Conservation (phyloP, 2,113 vertebrate species). For the Cinclus cinclus region DNA sequence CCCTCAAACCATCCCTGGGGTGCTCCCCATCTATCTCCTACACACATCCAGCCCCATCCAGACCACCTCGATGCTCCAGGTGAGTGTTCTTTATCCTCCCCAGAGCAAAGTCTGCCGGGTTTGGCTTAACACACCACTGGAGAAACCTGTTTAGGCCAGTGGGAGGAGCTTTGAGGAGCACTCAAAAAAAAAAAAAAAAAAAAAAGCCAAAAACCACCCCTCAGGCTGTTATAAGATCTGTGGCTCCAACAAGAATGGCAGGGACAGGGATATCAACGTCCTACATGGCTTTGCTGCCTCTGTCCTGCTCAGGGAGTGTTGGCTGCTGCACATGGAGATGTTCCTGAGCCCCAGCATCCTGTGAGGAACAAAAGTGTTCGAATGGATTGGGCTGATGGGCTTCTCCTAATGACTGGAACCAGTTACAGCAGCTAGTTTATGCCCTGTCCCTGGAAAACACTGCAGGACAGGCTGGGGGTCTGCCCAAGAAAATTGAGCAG, state of each 20-base stretch:
- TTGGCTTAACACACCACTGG: neutral
- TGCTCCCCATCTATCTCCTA: neutral
- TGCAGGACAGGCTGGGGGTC: neutral
- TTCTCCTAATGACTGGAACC: neutral
- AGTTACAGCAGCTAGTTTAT: neutral
- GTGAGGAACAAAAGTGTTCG: neutral
- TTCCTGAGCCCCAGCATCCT: neutral
- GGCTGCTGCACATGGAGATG: neutral
- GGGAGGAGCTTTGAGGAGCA: neutral
- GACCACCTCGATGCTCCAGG: too few relatives aligned
- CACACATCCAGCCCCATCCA: neutral
- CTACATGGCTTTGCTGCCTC: neutral
- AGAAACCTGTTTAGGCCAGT: neutral
- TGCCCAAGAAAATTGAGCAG: neutral
- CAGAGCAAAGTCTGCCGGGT: neutral
- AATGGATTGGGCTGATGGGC: neutral
- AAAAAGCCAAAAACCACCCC: rapidly evolving
- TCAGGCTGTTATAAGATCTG: neutral
- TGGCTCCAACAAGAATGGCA: neutral
- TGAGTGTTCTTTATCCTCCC: neutral
- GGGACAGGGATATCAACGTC: neutral
- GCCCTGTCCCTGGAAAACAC: neutral
- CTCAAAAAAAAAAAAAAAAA: neutral
- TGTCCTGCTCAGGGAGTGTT: neutral
- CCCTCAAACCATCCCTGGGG: neutral